These are phyloP conservation scores for Cheilinus undulatus DNA, from an alignment of 2,113 vertebrate genomes.

Conservation along the genomic window DNA sequence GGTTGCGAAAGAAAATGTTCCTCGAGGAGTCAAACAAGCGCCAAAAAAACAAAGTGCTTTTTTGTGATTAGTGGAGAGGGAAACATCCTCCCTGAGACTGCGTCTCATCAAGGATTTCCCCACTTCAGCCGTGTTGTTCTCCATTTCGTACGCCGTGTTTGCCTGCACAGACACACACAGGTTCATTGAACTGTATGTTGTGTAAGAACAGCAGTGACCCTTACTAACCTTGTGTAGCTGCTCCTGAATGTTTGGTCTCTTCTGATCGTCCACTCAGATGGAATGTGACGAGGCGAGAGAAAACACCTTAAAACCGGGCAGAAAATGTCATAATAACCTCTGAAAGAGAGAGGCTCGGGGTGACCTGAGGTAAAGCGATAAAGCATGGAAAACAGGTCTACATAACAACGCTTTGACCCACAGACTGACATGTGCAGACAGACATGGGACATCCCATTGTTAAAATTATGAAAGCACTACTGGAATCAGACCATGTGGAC, in stretches of 20 bases:
- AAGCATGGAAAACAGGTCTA: constrained; percentile 41
- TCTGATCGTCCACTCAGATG: constrained; percentile 52
- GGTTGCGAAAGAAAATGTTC: constrained; percentile 24
- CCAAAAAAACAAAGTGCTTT: constrained; percentile 39
- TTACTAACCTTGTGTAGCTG: constrained; percentile 25
- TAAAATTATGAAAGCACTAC: background rate
- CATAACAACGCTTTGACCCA: constrained; percentile 5
- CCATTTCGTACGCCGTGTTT: constrained; percentile 48
- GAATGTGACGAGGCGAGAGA: constrained; percentile 65
- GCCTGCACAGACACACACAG: constrained; percentile 30
- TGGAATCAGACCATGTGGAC: background rate
- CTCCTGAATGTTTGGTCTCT: constrained; percentile 57
- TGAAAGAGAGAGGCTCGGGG: constrained; percentile 3
- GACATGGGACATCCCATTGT: background rate
- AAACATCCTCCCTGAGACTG: constrained; percentile 63
- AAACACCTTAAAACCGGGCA: constrained; percentile 43
- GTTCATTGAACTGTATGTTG: constrained; percentile 73
- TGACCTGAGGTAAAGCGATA: constrained; percentile 22
- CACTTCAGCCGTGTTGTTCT: constrained; percentile 56
- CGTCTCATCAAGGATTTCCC: constrained; percentile 63
- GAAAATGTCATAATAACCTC: constrained; percentile 56
- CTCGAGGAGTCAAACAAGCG: constrained; percentile 1
- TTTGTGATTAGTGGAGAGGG: constrained; percentile 55
- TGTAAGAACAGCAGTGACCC: constrained; percentile 66
- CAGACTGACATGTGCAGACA: background rate